Evolutionary conservation across 2,888 invertebrate species (phyloP).

Genomic region (Eupithecia inturbata): DNA sequence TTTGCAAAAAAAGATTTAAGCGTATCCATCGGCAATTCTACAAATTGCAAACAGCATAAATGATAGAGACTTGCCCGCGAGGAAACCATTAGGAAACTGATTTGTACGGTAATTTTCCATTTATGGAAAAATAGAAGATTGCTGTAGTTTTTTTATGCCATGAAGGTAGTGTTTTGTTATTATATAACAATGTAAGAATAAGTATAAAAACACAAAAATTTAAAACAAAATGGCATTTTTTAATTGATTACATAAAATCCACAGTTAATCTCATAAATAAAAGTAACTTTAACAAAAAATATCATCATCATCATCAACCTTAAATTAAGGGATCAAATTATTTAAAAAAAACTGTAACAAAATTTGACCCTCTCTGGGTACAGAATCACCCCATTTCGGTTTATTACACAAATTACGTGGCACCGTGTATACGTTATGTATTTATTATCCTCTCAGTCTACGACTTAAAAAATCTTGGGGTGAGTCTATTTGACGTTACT

Average conservation of each 20-base stretch:
- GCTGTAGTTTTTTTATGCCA: slow-evolving; percentile 3
- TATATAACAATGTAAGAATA: background rate
- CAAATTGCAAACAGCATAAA: slow-evolving; percentile 38
- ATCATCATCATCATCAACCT: too few species aligned
- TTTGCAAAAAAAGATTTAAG: slow-evolving; percentile 42
- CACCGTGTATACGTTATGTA: background rate
- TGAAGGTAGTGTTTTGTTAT: background rate
- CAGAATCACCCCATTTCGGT: background rate
- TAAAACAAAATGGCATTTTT: too few species aligned
- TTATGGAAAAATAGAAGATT: background rate
- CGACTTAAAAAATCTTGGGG: too few species aligned
- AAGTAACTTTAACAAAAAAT: too few species aligned
- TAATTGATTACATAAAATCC: too few species aligned
- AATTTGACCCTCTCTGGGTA: too few species aligned
- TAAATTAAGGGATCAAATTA: too few species aligned
- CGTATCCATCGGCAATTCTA: slow-evolving; percentile 20
- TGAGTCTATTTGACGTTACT: too few species aligned
- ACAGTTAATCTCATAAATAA: too few species aligned
- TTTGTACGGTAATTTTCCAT: slow-evolving; percentile 16
- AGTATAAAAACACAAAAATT: background rate
- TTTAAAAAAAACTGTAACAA: too few species aligned
- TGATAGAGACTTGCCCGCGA: slow-evolving; percentile 25
- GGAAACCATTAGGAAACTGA: slow-evolving; percentile 18
- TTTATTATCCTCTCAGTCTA: background rate
- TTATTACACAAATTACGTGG: background rate